These are phyloP conservation scores for Sardina pilchardus DNA, from an alignment of 2,113 vertebrate species.

Conservation along the genomic window DNA sequence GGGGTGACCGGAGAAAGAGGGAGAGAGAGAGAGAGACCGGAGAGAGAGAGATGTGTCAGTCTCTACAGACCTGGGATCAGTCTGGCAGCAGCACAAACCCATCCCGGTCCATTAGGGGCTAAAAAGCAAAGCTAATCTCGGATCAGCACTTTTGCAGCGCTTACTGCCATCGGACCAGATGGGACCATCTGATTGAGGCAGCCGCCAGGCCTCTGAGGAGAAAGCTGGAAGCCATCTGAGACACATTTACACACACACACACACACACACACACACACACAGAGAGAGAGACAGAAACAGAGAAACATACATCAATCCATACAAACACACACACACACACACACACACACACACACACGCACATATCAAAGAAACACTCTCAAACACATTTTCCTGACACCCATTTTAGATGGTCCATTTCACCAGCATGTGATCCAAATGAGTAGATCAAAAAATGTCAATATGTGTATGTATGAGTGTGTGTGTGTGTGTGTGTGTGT, in stretches of 20 bases:
- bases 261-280: background rate
- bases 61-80: conserved; percentile 2
- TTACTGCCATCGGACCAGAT: background rate
- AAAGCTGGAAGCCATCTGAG: background rate
- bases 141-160: background rate
- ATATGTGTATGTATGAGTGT: background rate
- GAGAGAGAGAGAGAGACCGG: background rate
- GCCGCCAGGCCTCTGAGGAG: background rate
- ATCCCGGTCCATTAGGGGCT: background rate
- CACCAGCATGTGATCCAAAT: no score
- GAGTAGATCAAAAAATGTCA: background rate
- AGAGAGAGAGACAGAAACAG: background rate
- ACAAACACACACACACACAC: background rate
- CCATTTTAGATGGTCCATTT: background rate
- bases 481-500: background rate
- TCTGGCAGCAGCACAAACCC: background rate
- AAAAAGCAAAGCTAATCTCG: background rate
- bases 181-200: conserved; percentile 4
- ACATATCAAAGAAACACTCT: background rate
- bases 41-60: conserved; percentile 35
- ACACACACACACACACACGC: background rate
- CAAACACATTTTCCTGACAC: background rate
- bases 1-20: conserved; percentile 25
- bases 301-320: background rate
- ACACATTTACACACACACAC: background rate